Evolutionary conservation across 2,113 vertebrate genomes (phyloP).

Genomic region (Mandrillus leucophaeus): DNA sequence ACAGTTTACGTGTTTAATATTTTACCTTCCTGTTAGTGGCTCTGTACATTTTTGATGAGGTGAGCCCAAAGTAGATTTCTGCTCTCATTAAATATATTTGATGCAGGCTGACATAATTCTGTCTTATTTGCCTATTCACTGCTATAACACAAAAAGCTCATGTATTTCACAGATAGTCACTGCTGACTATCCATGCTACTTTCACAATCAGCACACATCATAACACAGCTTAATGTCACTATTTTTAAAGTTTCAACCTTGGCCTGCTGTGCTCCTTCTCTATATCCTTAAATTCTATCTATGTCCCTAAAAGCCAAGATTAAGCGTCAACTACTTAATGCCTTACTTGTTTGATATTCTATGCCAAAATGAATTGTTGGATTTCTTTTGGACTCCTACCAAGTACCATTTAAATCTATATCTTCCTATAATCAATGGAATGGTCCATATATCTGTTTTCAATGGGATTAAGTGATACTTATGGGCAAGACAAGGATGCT

Average conservation of each 20-base stretch:
- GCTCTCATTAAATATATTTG: background rate
- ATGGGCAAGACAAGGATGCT: background rate
- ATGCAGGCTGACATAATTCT: background rate
- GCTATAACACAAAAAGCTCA: background rate
- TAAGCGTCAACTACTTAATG: background rate
- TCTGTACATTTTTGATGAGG: background rate
- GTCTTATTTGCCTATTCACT: background rate
- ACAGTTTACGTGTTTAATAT: background rate
- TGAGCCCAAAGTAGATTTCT: background rate
- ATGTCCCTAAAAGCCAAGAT: background rate
- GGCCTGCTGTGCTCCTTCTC: background rate
- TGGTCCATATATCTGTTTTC: background rate
- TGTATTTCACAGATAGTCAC: background rate
- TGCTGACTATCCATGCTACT: background rate
- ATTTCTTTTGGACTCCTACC: background rate
- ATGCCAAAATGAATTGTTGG: background rate
- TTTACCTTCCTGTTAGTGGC: background rate
- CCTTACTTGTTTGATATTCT: background rate
- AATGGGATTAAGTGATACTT: background rate
- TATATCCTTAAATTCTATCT: background rate
- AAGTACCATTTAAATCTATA: background rate
- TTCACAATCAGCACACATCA: background rate
- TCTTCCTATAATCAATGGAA: background rate
- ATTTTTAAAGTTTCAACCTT: background rate
- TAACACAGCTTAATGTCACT: background rate